A percentile compares a stretch with the other conserved stretches of the same genome.
phyloP scores from a whole-genome alignment of 2,113 vertebrate genomes.

The Poeciliopsis retropinna region DNA sequence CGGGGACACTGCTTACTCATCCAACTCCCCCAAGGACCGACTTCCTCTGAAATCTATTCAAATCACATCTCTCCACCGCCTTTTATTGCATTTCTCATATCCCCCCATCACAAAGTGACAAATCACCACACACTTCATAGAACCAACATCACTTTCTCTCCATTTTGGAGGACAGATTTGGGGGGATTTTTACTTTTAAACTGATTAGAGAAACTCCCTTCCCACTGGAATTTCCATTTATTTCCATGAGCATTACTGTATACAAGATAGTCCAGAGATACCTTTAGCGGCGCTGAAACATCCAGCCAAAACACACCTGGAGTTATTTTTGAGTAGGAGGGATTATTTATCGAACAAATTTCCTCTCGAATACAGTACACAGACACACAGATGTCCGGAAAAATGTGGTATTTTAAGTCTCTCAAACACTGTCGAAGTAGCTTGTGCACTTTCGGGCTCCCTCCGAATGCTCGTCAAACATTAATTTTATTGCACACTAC shows the following conservation, averaged over 20 bases:
- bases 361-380: conserved; percentile 2
- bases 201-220: conserved; percentile 71
- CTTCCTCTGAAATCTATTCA: conserved; percentile 84
- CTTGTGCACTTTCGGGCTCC: conserved; percentile 31
- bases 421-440: conserved; percentile 23
- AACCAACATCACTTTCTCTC: conserved; percentile 72
- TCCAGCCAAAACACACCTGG: conserved; percentile 22
- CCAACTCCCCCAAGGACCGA: conserved; percentile 76
- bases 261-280: conserved; percentile 23
- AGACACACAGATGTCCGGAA: conserved; percentile 11
- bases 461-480: conserved; percentile 46
- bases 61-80: conserved; percentile 83
- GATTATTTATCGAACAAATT: conserved; percentile 29
- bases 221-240: conserved; percentile 52
- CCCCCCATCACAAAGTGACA: conserved; percentile 83
- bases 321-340: conserved; percentile 30
- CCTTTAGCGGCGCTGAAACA: conserved; percentile 25
- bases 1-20: conserved; percentile 78
- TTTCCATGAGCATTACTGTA: conserved; percentile 48
- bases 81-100: conserved; percentile 85
- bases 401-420: conserved; percentile 26
- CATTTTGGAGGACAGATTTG: conserved; percentile 67
- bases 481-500: conserved; percentile 47
- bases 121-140: conserved; percentile 80
- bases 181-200: conserved; percentile 72